Percentiles rank a stretch among this genome's conserved stretches.
These are phyloP conservation scores for Chondrosia reniformis DNA, from an alignment of 37 sponge, comb jelly and placozoan genomes.

Conservation along the genomic window DNA sequence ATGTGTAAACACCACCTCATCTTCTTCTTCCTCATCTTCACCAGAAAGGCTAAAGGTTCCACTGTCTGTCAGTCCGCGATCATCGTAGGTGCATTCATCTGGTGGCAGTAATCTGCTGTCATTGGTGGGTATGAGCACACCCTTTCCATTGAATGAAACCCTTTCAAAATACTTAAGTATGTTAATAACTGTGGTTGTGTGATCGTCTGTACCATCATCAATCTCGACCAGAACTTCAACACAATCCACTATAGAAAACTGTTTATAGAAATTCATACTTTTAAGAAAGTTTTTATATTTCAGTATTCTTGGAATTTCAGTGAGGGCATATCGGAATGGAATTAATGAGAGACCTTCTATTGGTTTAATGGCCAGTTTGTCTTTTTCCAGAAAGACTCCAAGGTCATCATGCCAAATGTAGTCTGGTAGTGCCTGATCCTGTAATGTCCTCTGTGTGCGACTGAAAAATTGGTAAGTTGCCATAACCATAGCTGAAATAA, in stretches of 20 bases:
- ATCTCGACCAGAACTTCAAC: neutral
- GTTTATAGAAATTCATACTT: neutral
- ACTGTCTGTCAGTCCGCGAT: constrained; percentile 27
- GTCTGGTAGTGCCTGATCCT: neutral
- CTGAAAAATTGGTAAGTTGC: neutral
- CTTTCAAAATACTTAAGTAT: constrained; percentile 31
- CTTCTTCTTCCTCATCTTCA: neutral
- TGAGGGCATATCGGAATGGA: neutral
- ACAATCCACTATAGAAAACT: neutral
- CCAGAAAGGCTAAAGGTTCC: too few species aligned
- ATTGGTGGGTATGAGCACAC: constrained; percentile 42
- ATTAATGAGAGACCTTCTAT: neutral
- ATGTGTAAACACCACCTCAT: constrained; percentile 27
- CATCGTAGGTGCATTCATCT: constrained; percentile 50
- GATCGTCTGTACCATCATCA: neutral
- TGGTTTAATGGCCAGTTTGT: neutral
- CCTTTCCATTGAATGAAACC: neutral
- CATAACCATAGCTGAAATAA: neutral
- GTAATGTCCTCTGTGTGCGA: neutral
- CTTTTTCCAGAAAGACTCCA: neutral
- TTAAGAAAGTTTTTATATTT: neutral
- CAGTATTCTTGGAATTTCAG: neutral
- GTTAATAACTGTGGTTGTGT: constrained; percentile 12
- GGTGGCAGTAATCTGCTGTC: constrained; percentile 6
- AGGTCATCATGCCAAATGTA: neutral